Evolutionary conservation across 2,113 vertebrate species (phyloP).

Genomic region (Elanoides forficatus): DNA sequence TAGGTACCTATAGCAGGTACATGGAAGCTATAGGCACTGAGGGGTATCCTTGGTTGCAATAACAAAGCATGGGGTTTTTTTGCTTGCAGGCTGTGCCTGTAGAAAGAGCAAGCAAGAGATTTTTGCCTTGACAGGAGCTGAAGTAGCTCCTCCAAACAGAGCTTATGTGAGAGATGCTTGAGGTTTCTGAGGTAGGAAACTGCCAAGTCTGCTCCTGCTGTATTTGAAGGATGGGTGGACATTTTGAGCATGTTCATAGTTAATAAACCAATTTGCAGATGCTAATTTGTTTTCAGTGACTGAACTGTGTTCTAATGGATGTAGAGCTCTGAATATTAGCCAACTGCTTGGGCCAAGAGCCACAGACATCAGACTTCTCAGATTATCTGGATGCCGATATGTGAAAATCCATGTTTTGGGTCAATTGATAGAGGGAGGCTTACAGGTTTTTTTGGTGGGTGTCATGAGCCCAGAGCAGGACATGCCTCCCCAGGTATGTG

Average conservation of each 20-base stretch:
- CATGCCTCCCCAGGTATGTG: accelerated
- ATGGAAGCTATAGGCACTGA: neutral
- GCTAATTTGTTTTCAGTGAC: neutral
- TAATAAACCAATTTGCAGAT: neutral
- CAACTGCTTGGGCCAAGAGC: neutral
- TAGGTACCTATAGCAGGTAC: neutral
- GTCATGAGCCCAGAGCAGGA: neutral
- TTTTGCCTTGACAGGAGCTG: neutral
- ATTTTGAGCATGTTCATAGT: neutral
- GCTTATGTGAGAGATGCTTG: neutral
- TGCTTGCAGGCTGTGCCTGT: neutral
- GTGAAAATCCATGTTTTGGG: neutral
- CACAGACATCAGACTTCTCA: neutral
- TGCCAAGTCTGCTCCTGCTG: neutral
- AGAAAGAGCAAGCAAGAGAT: neutral
- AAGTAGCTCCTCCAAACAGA: neutral
- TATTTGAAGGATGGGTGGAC: neutral
- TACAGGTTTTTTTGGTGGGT: neutral
- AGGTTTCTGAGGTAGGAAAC: conserved; percentile 1
- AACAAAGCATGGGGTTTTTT: neutral
- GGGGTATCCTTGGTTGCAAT: neutral
- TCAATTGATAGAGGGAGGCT: neutral
- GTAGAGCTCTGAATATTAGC: neutral
- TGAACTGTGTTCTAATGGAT: neutral
- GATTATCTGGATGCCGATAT: neutral